Conservation (phyloP, 2,797 vertebrate genomes). For the Parauchenoglanis ngamensis region DNA sequence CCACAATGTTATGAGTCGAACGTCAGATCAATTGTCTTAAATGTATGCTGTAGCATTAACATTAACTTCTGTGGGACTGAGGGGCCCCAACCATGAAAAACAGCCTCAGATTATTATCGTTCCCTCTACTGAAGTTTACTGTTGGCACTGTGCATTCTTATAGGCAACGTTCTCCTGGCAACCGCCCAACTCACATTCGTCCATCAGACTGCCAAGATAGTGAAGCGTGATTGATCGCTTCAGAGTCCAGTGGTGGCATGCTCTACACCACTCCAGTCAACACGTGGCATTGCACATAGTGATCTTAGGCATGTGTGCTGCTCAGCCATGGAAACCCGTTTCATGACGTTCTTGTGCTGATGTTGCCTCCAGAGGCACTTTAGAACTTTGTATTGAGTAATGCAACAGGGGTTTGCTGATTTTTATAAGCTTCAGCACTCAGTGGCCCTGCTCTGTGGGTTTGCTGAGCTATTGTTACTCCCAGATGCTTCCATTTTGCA, state of each 20-base stretch:
- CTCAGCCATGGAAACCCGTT: not conserved
- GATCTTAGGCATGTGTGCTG: not conserved
- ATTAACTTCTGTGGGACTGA: not conserved
- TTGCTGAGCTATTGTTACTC: not conserved
- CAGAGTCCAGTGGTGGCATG: not conserved
- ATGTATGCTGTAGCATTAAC: not conserved
- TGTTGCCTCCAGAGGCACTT: not conserved
- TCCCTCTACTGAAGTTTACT: not conserved
- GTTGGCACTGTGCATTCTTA: not conserved
- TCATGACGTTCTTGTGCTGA: not conserved
- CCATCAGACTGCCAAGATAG: not conserved
- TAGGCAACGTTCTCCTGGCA: not conserved
- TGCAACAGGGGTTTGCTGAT: not conserved
- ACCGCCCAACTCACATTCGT: not conserved
- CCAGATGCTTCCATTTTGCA: not conserved
- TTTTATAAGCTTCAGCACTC: not conserved
- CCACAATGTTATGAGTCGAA: not conserved
- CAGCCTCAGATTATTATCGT: not conserved
- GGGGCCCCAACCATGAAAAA: not conserved
- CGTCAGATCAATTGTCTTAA: not conserved
- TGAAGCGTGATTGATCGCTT: not conserved
- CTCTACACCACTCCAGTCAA: not conserved
- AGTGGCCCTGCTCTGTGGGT: not conserved
- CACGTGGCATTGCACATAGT: not conserved
- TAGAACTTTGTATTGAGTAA: not conserved